Evolutionary conservation across 2,888 invertebrate genomes (phyloP).

Genomic region (Drosophila nr. fundita): DNA sequence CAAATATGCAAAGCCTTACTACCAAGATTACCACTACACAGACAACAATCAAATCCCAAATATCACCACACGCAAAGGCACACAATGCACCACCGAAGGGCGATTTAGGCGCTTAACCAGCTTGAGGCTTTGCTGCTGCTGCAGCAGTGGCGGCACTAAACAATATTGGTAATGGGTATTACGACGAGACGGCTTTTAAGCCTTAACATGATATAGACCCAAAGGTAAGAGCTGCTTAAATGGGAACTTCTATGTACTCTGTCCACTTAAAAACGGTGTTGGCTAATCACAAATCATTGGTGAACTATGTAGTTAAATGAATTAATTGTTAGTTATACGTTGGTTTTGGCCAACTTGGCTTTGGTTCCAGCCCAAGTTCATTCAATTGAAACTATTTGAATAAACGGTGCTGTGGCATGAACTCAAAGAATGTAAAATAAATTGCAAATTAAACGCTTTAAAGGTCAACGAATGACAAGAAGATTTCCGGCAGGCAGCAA

Average conservation of each 20-base stretch:
- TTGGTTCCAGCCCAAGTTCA: background rate
- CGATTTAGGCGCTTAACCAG: conserved; percentile 28
- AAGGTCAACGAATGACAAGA: conserved; percentile 78
- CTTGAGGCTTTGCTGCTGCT: conserved; percentile 74
- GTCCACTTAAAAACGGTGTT: conserved; percentile 40
- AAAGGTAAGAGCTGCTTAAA: conserved; percentile 55
- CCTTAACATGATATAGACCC: conserved; percentile 65
- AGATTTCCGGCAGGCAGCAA: conserved; percentile 71
- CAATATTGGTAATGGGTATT: conserved; percentile 70
- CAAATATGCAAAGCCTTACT: conserved; percentile 46
- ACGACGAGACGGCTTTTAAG: conserved; percentile 43
- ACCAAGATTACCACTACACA: conserved; percentile 61
- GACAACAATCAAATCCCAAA: conserved; percentile 39
- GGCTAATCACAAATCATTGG: conserved; percentile 35
- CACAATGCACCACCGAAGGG: conserved; percentile 24
- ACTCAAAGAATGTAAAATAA: conserved; percentile 13
- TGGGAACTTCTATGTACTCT: conserved; percentile 21
- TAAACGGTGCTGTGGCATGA: conserved; percentile 24
- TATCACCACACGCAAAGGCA: conserved; percentile 23
- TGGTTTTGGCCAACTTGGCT: conserved; percentile 2
- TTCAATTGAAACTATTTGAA: conserved; percentile 7
- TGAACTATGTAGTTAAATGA: background rate
- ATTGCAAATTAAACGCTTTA: conserved; percentile 52
- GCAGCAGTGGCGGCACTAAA: conserved; percentile 50
- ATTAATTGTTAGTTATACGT: background rate